These are phyloP conservation scores for Bucorvus abyssinicus DNA, from an alignment of 2,797 vertebrate species.

Conservation along the genomic window DNA sequence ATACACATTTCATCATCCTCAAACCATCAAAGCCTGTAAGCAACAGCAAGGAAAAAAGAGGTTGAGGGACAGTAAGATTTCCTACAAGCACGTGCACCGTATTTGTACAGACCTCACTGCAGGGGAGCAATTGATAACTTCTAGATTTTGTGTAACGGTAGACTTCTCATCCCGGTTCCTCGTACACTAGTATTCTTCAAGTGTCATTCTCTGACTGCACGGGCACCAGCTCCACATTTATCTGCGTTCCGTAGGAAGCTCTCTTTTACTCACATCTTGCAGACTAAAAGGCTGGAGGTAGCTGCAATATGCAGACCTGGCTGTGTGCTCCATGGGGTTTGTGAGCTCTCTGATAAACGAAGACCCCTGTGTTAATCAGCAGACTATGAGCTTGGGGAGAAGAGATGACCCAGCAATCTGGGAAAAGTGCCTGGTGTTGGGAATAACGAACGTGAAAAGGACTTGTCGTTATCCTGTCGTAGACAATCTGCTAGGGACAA, in stretches of 20 bases:
- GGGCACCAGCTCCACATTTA: not conserved
- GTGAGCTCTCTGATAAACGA: not conserved
- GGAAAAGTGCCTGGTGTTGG: not conserved
- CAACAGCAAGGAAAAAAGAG: not conserved
- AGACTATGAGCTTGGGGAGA: not conserved
- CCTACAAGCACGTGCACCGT: rapidly evolving
- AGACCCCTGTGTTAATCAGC: not conserved
- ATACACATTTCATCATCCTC: not conserved
- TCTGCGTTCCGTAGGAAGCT: not conserved
- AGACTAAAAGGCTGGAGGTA: not conserved
- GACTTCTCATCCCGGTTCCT: not conserved
- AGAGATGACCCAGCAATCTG: not conserved
- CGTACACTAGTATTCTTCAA: not conserved
- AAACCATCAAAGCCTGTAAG: not conserved
- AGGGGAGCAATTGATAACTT: not conserved
- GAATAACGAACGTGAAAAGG: not conserved
- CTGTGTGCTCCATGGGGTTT: not conserved
- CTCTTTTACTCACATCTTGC: not conserved
- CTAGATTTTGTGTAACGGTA: not conserved
- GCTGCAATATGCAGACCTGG: not conserved
- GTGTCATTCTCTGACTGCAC: not conserved
- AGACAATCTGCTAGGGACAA: not conserved
- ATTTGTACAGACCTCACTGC: not conserved
- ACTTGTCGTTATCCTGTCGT: not conserved
- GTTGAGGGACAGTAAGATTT: not conserved